These are phyloP conservation scores for Kryptolebias ocellatus DNA, from an alignment of 2,797 vertebrate species.

Conservation along the genomic window DNA sequence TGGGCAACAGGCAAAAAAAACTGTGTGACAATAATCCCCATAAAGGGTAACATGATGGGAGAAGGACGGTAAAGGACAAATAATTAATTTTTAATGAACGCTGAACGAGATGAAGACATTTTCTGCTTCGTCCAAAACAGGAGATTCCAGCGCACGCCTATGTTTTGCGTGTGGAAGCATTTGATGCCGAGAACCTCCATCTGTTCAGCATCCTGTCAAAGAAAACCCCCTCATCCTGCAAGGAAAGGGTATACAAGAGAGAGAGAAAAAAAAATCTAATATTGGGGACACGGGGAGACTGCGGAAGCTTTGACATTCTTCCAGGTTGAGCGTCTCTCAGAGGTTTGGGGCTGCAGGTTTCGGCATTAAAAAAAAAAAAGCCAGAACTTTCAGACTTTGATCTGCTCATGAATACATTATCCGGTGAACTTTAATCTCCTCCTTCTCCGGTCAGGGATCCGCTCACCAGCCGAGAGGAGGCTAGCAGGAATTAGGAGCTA, in stretches of 20 bases:
- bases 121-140: no score
- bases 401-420: constrained; percentile 69
- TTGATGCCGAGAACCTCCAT: neutral
- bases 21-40: no score
- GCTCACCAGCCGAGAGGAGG: constrained; percentile 28
- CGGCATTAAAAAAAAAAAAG: constrained; percentile 46
- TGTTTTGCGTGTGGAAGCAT: no score
- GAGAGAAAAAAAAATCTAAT: constrained; percentile 6
- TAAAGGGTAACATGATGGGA: no score
- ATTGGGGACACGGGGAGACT: constrained; percentile 11
- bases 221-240: constrained; percentile 33
- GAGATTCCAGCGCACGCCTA: no score
- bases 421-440: constrained; percentile 57
- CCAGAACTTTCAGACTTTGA: constrained; percentile 63
- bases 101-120: no score
- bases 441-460: constrained; percentile 38
- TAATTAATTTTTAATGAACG: no score
- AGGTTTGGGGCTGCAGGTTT: constrained; percentile 38
- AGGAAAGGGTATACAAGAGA: constrained; percentile 52
- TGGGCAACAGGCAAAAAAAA: no score
- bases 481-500: constrained; percentile 33
- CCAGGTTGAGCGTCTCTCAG: constrained; percentile 18
- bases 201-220: constrained; percentile 35
- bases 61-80: no score
- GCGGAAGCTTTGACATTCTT: constrained; percentile 21